Evolutionary conservation across 2,113 vertebrate species (phyloP).

Genomic region (Tyrannus savana): DNA sequence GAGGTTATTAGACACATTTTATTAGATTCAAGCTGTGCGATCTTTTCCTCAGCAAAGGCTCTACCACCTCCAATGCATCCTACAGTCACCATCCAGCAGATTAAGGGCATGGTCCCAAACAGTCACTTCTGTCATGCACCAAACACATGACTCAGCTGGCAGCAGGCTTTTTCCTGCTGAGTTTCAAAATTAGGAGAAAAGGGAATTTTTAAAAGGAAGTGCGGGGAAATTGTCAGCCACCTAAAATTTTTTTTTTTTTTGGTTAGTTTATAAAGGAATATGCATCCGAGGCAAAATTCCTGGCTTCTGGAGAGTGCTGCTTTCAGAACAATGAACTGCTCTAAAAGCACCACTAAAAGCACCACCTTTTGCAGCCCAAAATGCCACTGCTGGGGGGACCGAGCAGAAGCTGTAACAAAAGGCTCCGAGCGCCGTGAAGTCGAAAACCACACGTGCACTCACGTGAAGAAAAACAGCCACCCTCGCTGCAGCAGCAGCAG

Average conservation of each 20-base stretch:
- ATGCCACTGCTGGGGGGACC: background rate
- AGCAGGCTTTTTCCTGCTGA: slow-evolving; percentile 24
- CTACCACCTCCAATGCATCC: background rate
- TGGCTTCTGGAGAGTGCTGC: background rate
- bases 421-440: background rate
- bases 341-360: background rate
- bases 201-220: slow-evolving; percentile 10
- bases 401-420: background rate
- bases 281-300: background rate
- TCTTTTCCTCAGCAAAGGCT: background rate
- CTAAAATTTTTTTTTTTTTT: background rate
- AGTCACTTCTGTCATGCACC: slow-evolving; percentile 32
- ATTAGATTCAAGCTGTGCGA: background rate
- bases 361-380: background rate
- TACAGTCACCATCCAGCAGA: background rate
- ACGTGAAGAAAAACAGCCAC: background rate
- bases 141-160: slow-evolving; percentile 35
- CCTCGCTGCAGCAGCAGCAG: background rate
- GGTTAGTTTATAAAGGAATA: background rate
- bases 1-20: background rate
- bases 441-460: slow-evolving; percentile 19
- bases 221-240: background rate
- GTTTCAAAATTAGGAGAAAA: slow-evolving; percentile 40
- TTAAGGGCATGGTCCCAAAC: slow-evolving; percentile 52
- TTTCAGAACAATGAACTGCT: background rate